Base-by-base conservation (phyloP, 1,140 invertebrate genomes). In the Ruditapes philippinarum region DNA sequence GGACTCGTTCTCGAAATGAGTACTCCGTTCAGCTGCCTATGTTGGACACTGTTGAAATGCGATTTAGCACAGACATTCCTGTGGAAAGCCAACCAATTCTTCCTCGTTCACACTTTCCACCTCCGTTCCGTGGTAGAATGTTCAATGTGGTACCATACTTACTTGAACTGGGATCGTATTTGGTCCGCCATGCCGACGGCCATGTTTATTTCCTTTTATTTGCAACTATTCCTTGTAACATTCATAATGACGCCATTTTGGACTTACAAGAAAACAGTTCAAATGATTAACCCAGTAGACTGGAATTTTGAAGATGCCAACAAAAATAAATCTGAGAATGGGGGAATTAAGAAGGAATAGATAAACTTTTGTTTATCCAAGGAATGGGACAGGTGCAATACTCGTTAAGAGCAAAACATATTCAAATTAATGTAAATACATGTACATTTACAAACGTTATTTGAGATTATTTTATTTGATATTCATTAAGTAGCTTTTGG, bases 211-310 rank as follows among this genome's bases (percentile, higher is more conserved):
- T 84, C 89, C 12, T 82, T 95, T 0, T 94, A 94, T 70, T 79
- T 86, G 17, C 94, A 94, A 73, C 89, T 95, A 12, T 40, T 74
- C 11, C 79, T 95, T 1, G 90, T 95, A 2, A 93, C 92, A 0
- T 92, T 95, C 57, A 54, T 95, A 0, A 94, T 95, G 93, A 95
- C 95, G 38, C 95, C 95, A 22, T 95, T 95, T 90, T 95, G 95
- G 95, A 95, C 94, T 1, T 95, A 94, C 90, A 94, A 94, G 89
- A 95, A 95, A 89, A 95, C 95, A 0, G 86, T 90, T 22, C 95
- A 95, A 88, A 93, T 94, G 91, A 91, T 95, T 42, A 93, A 90
- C 40, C 94, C 93, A 0, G 92, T 94, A 1, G 94, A 95, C 85
- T 95, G 94, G 93, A 95, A 95, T 88, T 94, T 95, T 62, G 91